Evolutionary conservation across 2,113 vertebrate species (phyloP).

Genomic region (Eurystomus gularis): DNA sequence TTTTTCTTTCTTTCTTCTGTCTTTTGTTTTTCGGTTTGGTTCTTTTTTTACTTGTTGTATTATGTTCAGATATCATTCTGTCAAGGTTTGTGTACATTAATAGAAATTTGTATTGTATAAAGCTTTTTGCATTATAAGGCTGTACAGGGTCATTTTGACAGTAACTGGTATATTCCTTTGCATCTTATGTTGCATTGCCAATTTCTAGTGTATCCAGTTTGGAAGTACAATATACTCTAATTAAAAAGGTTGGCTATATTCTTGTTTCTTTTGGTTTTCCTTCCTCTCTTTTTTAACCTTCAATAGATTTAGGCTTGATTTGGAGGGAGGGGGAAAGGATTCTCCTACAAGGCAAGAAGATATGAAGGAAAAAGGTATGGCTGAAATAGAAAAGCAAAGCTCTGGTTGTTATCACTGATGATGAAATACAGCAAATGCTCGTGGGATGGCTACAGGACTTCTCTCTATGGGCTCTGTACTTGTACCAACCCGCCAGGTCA

Average conservation of each 20-base stretch:
- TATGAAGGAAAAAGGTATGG: neutral
- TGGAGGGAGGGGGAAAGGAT: neutral
- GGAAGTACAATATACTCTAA: slow-evolving; percentile 99
- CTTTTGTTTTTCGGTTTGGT: slow-evolving; percentile 76
- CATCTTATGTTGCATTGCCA: slow-evolving; percentile 97
- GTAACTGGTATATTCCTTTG: slow-evolving; percentile 93
- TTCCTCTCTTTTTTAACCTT: slow-evolving; percentile 5
- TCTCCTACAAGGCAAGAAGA: neutral
- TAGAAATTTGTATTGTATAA: slow-evolving; percentile 97
- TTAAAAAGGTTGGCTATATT: slow-evolving; percentile 83
- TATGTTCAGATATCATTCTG: slow-evolving; percentile 84
- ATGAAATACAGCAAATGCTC: neutral
- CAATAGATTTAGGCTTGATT: neutral
- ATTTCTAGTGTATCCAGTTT: slow-evolving; percentile 99
- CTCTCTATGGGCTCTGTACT: neutral
- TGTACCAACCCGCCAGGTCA: neutral
- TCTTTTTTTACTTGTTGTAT: slow-evolving; percentile 80
- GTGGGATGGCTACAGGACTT: neutral
- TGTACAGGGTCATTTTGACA: slow-evolving; percentile 99
- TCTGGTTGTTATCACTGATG: neutral
- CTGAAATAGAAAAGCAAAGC: neutral
- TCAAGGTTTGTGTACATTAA: slow-evolving; percentile 85
- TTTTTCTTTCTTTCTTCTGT: slow-evolving; percentile 75
- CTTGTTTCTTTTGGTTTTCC: slow-evolving; percentile 53
- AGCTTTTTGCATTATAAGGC: slow-evolving; percentile 98